Base-by-base conservation (phyloP, 2,888 invertebrate species). In the Pristionchus exspectatus region DNA sequence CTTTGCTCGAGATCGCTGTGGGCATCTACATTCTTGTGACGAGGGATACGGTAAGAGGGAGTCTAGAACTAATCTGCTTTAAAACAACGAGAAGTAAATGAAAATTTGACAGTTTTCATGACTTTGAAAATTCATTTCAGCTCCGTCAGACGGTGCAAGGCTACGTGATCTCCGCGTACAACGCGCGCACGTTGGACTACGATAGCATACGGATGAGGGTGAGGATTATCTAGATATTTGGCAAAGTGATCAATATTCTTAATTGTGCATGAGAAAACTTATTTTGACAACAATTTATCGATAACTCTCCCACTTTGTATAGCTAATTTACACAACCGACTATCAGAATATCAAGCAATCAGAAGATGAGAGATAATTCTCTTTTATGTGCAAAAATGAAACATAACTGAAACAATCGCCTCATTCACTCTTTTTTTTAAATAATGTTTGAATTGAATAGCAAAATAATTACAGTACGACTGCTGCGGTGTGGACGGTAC, bases 1-100 rank as follows among this genome's bases (percentile, higher is more conserved):
- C 94, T 21, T 89, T 94, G 16, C 85, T 93, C 24, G 93, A 94
- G 90, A 92, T 94, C 27, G 94, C 93, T 14, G 89, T 93, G 16
- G 94, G 93, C 24, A 92, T 94, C 59, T 92, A 92, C 50, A 91
- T 93, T 9, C 86, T 94, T 9, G 92, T 94, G 24, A 90, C 90
- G 59, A 66, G 92, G 30, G 87, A 88, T 44, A 91, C 91, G 27
- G 92, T 93, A 33, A 87, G 91, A n/a, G n/a, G n/a, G n/a, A n/a
- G n/a, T n/a, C n/a, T n/a, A n/a, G n/a, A n/a, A n/a, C n/a, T n/a
- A n/a, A n/a, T n/a, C n/a, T n/a, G n/a, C n/a, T n/a, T n/a, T n/a
- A n/a, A n/a, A n/a, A n/a, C n/a, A n/a, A n/a, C n/a, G n/a, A n/a
- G n/a, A n/a, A n/a, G n/a, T n/a, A n/a, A n/a, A n/a, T n/a, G n/a